A percentile compares a stretch with the other conserved stretches of the same genome.
Conservation (phyloP, 2,113 vertebrate species). For the Calidris pygmaea region DNA sequence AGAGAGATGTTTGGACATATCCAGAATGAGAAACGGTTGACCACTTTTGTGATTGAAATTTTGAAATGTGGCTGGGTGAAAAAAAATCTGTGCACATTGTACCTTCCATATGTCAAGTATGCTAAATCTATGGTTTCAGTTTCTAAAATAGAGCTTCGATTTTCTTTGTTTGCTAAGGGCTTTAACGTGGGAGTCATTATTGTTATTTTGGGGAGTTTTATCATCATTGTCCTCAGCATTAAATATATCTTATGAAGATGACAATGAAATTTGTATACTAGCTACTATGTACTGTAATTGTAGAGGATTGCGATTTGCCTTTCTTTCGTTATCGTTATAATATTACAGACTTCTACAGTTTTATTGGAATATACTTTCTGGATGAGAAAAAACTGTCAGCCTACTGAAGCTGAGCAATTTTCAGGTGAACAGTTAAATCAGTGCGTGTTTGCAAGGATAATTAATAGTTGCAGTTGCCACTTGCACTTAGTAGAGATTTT, state of each 20-base stretch:
- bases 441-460: background rate
- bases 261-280: background rate
- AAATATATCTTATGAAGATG: background rate
- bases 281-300: background rate
- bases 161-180: background rate
- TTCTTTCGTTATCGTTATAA: background rate
- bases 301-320: background rate
- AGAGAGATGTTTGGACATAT: background rate
- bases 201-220: background rate
- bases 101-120: background rate
- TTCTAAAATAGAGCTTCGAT: background rate
- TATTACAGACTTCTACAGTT: background rate
- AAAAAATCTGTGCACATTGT: background rate
- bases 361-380: background rate
- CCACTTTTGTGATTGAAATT: too few species aligned
- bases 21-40: background rate
- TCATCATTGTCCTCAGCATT: background rate
- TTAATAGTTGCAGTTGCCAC: background rate
- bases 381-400: background rate
- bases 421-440: conserved; percentile 5
- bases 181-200: background rate
- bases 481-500: background rate
- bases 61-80: background rate
- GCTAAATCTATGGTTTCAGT: background rate
- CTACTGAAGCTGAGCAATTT: background rate